phyloP scores from a whole-genome alignment of 2,888 invertebrate genomes.

The Cheilosia scutellata region DNA sequence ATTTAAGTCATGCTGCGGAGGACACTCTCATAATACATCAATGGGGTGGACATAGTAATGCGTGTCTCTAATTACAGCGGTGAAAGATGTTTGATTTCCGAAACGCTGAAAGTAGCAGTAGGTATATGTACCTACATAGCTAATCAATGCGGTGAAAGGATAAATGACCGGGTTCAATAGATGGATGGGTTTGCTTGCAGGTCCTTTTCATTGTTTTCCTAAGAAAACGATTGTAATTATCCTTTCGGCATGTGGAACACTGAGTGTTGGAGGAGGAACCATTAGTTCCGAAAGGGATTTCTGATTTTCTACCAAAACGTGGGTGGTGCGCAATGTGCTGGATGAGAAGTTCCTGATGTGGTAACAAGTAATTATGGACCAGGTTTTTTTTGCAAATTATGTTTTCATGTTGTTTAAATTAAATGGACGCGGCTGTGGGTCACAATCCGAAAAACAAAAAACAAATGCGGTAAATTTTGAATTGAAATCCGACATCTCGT shows the following conservation, averaged over 20 bases:
- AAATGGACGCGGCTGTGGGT: no score
- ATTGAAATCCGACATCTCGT: no score
- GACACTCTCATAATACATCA: conserved; percentile 19
- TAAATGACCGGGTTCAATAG: conserved; percentile 33
- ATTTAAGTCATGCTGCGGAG: background rate
- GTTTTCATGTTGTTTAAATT: no score
- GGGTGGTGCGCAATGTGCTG: conserved; percentile 60
- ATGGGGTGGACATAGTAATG: conserved; percentile 55
- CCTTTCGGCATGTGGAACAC: conserved; percentile 61
- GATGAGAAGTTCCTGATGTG: conserved; percentile 9
- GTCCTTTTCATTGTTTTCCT: conserved; percentile 57
- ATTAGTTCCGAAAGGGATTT: conserved; percentile 53
- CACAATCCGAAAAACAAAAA: no score
- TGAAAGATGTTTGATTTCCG: conserved; percentile 81
- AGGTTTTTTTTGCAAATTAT: background rate
- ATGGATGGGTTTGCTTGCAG: conserved; percentile 45
- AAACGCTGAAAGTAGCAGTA: conserved; percentile 58
- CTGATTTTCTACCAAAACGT: conserved; percentile 2
- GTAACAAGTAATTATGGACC: background rate
- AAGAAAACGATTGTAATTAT: conserved; percentile 63
- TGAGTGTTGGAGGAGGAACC: conserved; percentile 53
- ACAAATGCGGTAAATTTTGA: no score
- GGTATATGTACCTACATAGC: background rate
- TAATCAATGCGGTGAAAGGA: conserved; percentile 41
- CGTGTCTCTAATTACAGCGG: conserved; percentile 78